These are phyloP conservation scores for Ptilonorhynchus violaceus DNA, from an alignment of 2,113 vertebrate genomes.

Conservation along the genomic window DNA sequence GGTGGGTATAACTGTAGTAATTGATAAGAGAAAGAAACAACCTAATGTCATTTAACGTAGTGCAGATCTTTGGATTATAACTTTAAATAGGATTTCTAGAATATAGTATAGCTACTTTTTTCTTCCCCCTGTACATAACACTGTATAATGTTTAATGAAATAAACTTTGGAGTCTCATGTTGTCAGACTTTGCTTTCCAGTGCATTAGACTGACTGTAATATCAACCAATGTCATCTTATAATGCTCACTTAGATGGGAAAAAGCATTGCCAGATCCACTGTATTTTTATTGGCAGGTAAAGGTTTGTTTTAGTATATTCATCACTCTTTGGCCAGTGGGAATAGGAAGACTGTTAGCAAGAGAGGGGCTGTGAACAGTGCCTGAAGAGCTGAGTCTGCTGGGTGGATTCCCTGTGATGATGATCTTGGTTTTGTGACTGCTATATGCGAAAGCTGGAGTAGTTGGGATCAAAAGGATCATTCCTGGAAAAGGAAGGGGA, in stretches of 20 bases:
- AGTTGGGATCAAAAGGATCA: neutral
- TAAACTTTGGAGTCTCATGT: neutral
- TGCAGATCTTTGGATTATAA: neutral
- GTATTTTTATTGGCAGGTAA: neutral
- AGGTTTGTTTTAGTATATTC: neutral
- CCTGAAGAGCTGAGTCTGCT: neutral
- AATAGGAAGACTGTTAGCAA: neutral
- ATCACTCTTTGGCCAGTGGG: neutral
- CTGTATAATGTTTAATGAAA: neutral
- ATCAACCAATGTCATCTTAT: neutral
- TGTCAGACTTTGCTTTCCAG: neutral
- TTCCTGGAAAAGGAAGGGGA: neutral
- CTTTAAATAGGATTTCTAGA: slow-evolving; percentile 15
- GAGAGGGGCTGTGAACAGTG: neutral
- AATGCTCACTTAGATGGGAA: neutral
- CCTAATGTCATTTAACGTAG: neutral
- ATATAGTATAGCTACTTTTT: neutral
- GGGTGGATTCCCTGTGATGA: neutral
- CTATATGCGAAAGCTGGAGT: neutral
- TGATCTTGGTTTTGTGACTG: neutral
- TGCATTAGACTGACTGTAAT: neutral
- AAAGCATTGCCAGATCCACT: neutral
- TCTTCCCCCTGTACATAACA: neutral
- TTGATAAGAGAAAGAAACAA: slow-evolving; percentile 21
- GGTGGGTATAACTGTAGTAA: slow-evolving; percentile 73